These are phyloP conservation scores for Cuniculus paca DNA, from an alignment of 2,797 vertebrate species.

Conservation along the genomic window DNA sequence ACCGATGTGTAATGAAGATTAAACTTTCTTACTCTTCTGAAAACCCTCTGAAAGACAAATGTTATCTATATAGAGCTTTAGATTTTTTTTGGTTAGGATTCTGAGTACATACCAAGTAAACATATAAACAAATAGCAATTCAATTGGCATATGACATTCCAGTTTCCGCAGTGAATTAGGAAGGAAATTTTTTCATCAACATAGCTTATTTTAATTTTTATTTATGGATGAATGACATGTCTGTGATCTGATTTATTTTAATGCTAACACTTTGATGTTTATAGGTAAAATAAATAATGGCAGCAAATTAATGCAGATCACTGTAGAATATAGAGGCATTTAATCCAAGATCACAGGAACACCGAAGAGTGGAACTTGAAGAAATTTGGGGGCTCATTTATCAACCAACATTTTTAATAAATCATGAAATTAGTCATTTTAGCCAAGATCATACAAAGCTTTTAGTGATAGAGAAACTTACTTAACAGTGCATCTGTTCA, in stretches of 20 bases:
- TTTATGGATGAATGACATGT: background rate
- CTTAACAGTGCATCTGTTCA: background rate
- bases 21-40: background rate
- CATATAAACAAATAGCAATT: background rate
- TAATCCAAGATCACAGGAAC: background rate
- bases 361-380: background rate
- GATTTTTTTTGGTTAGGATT: background rate
- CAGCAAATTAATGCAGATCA: background rate
- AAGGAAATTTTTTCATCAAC: constrained; percentile 28
- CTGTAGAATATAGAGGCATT: background rate
- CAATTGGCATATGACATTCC: background rate
- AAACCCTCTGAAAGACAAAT: background rate
- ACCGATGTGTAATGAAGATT: background rate
- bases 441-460: background rate
- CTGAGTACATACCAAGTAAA: constrained; percentile 1
- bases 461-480: constrained; percentile 19
- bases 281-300: background rate
- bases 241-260: constrained; percentile 34
- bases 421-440: background rate
- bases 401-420: background rate
- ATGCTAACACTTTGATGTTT: background rate
- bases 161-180: background rate
- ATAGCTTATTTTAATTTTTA: constrained; percentile 7
- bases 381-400: background rate
- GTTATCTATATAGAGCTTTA: background rate